Evolutionary conservation across 2,888 invertebrate genomes (phyloP).

Genomic region (Pachycephus smyrnensis): DNA sequence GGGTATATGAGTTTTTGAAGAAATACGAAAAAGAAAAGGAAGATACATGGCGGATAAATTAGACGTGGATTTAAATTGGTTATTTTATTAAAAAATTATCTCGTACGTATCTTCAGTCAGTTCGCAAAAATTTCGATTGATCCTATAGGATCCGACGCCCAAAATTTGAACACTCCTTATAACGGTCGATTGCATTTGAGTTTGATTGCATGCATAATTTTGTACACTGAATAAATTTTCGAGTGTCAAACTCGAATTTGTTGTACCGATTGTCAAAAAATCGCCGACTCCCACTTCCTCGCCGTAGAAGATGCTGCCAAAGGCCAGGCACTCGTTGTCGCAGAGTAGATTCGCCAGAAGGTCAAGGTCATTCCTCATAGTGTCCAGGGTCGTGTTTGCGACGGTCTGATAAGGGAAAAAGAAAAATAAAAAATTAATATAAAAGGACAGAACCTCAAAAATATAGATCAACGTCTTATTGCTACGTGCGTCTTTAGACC

Average conservation of each 20-base stretch:
- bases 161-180: slow-evolving; percentile 29
- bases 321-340: slow-evolving; percentile 26
- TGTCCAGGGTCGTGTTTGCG: slow-evolving; percentile 27
- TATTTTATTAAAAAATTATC: not conserved
- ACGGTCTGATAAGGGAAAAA: slow-evolving; percentile 18
- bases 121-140: slow-evolving; percentile 25
- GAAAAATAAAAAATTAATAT: no score
- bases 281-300: slow-evolving; percentile 10
- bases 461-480: no score
- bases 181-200: slow-evolving; percentile 14
- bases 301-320: slow-evolving; percentile 41
- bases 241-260: slow-evolving; percentile 19
- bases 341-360: slow-evolving; percentile 36
- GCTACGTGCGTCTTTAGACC: no score
- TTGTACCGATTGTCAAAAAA: slow-evolving; percentile 25
- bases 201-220: slow-evolving; percentile 19
- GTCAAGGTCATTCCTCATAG: slow-evolving; percentile 28
- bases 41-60: no score
- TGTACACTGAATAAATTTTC: slow-evolving; percentile 22
- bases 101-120: slow-evolving; percentile 3
- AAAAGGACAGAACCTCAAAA: no score
- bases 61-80: no score
- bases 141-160: slow-evolving; percentile 16
- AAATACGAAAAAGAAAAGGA: no score
- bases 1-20: no score